Base-by-base conservation (phyloP, 1,140 invertebrate species). In the Antheraea pernyi region DNA sequence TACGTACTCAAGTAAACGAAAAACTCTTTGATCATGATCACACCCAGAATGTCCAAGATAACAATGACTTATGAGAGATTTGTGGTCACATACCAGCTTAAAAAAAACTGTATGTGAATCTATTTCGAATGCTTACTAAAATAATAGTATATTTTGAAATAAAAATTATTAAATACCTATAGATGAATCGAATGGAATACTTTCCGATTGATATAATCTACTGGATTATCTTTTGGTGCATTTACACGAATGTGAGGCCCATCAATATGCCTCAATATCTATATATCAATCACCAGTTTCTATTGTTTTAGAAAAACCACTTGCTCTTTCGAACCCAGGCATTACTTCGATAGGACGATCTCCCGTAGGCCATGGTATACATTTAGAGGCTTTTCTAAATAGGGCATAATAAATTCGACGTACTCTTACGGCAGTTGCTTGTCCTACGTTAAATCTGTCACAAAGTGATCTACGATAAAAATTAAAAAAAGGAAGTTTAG, bases 281-380 rank as follows among this genome's bases (percentile, higher is more conserved):
- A n/a, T n/a, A n/a, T n/a, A n/a, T n/a, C n/a, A n/a, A n/a, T n/a
- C n/a, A n/a, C n/a, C n/a, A 62, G 19, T 3, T 62, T 19, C 7
- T 62, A 62, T 62, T 36, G 60, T 62, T 62, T 62, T 62, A 62
- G 60, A 19, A 22, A 62, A 62, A 16, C 60, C 60, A 62, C 60
- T 62, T 62, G 60, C 22, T 62, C 60, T 62, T 62, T 62, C 0
- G 22, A 62, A 62, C 22, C 19, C 60, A 19, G 9, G 30, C 19
- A 62, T 62, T 8, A 62, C 22, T 8, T 62, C 60, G 13, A 62
- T 62, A 62, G 60, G n/a, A 62, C 60, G 19, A 22, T 62, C 60
- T 18, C 13, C 19, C 60, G 5, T 39, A 39, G 37, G 37, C 37
- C 37, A 39, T 39, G 5, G 37, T 39, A 39, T 39, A 39, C 5